Conservation (phyloP, 2,797 vertebrate genomes). For the Otolemur crassicaudatus region DNA sequence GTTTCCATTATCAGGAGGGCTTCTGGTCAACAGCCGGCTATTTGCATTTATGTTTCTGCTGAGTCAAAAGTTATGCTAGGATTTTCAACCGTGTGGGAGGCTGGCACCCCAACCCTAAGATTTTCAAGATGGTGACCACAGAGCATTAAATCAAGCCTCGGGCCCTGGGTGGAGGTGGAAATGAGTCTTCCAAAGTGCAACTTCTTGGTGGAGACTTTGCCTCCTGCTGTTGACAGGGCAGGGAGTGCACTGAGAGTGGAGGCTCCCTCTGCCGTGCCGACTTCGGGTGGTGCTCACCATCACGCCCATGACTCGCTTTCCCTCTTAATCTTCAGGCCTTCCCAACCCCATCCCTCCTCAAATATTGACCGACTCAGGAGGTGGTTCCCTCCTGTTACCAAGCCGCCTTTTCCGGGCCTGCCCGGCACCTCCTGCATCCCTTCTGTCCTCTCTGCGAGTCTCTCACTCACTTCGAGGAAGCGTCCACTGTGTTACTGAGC, state of each 20-base stretch:
- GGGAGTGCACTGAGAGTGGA: conserved; percentile 18
- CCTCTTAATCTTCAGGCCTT: neutral
- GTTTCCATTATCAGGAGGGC: neutral
- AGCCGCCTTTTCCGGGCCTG: neutral
- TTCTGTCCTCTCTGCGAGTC: accelerated
- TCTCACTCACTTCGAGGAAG: neutral
- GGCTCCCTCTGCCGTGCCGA: neutral
- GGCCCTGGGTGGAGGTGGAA: neutral
- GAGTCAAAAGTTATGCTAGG: neutral
- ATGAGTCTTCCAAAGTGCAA: accelerated
- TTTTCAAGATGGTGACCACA: neutral
- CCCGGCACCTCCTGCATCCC: accelerated
- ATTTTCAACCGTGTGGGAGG: neutral
- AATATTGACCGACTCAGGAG: conserved; percentile 59
- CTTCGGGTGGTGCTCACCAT: neutral
- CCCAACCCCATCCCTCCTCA: conserved; percentile 57
- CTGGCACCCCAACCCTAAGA: neutral
- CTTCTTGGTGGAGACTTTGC: neutral
- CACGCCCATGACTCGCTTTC: neutral
- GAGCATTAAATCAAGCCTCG: accelerated
- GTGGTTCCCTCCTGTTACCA: neutral
- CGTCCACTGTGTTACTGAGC: neutral
- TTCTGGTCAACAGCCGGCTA: neutral
- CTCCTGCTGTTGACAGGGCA: neutral
- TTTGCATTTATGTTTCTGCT: neutral